These are phyloP conservation scores for Pseudochaenichthys georgianus DNA, from an alignment of 2,797 vertebrate genomes.

Conservation along the genomic window DNA sequence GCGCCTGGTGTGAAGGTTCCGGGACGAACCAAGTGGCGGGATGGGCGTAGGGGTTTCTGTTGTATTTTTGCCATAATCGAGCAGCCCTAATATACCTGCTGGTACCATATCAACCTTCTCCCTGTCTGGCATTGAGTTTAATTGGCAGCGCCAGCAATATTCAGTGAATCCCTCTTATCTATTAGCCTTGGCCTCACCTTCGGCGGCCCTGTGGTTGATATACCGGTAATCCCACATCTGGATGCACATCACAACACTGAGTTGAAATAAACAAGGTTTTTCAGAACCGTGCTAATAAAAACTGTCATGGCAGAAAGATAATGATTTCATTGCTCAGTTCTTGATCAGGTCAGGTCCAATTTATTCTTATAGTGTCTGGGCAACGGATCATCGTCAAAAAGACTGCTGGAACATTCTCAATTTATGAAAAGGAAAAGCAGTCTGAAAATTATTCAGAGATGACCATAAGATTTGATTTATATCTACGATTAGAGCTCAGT, in stretches of 20 bases:
- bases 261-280: slow-evolving; percentile 2
- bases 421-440: slow-evolving; percentile 36
- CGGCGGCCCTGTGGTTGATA: slow-evolving; percentile 4
- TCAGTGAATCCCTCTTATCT: slow-evolving; percentile 47
- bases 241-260: slow-evolving; percentile 8
- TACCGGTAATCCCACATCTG: not conserved
- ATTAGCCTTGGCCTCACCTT: slow-evolving; percentile 16
- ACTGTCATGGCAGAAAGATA: not conserved
- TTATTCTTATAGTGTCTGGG: slow-evolving; percentile 12
- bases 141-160: slow-evolving; percentile 33
- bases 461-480: slow-evolving; percentile 14
- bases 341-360: slow-evolving; percentile 30
- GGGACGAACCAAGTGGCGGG: too few species aligned
- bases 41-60: too few species aligned
- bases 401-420: slow-evolving; percentile 19
- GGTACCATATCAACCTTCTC: slow-evolving; percentile 5
- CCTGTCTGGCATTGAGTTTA: slow-evolving; percentile 24
- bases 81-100: not conserved
- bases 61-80: too few species aligned
- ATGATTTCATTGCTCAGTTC: slow-evolving; percentile 37
- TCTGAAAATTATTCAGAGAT: slow-evolving; percentile 23
- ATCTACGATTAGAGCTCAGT: not conserved
- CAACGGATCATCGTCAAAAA: slow-evolving; percentile 9
- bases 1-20: too few species aligned
- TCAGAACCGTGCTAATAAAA: not conserved